A percentile compares a stretch with the other conserved stretches of the same genome.
These are phyloP conservation scores for Burhinus oedicnemus DNA, from an alignment of 2,113 vertebrate genomes.

Conservation along the genomic window DNA sequence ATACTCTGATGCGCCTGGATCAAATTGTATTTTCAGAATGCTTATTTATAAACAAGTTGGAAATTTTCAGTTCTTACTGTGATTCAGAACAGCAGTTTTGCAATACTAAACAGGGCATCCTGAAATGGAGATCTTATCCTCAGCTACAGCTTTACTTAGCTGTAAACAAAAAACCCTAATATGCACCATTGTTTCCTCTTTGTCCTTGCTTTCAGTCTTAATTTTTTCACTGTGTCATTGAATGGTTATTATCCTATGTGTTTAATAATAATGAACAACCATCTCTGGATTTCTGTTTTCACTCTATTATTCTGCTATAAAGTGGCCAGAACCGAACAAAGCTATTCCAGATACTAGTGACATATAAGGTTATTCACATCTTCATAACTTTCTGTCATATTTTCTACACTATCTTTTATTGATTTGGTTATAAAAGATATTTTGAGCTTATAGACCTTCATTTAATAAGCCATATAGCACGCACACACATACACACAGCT, in stretches of 20 bases:
- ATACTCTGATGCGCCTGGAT: constrained; percentile 8
- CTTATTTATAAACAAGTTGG: neutral
- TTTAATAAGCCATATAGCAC: neutral
- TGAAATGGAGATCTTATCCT: neutral
- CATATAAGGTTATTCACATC: neutral
- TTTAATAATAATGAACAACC: neutral
- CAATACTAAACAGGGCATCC: neutral
- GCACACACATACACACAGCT: neutral
- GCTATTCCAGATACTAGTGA: neutral
- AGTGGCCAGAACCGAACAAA: neutral
- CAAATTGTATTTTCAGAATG: constrained; percentile 24
- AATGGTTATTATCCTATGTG: neutral
- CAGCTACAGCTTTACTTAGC: neutral
- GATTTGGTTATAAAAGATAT: neutral
- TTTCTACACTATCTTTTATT: neutral
- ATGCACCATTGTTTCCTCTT: neutral
- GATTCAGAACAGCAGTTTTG: neutral
- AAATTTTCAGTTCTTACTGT: neutral
- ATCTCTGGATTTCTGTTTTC: neutral
- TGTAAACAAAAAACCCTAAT: neutral
- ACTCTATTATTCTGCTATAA: neutral
- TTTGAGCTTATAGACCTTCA: neutral
- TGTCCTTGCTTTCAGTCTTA: neutral
- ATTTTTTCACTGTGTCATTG: neutral
- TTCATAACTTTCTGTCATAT: neutral